A percentile compares a stretch with the other conserved stretches of the same genome.
Conservation (phyloP, 2,888 invertebrate species). For the Harpalus rubripes region DNA sequence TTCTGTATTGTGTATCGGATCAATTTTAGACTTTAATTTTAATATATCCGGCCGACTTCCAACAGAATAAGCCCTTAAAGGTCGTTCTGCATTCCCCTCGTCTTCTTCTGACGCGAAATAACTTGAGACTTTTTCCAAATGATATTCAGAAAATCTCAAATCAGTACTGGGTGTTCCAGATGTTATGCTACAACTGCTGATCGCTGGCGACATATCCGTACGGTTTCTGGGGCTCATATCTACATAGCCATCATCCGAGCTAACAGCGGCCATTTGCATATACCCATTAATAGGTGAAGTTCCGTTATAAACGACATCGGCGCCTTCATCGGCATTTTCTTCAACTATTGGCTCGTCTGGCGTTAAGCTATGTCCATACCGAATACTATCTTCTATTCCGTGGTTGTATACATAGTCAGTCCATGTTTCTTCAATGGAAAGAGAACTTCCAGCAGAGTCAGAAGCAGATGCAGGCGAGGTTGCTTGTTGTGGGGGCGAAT, state of each 20-base stretch:
- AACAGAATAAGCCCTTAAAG: conserved; percentile 91
- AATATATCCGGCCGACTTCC: conserved; percentile 87
- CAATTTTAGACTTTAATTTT: conserved; percentile 75
- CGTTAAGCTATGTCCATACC: conserved; percentile 80
- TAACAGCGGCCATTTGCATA: conserved; percentile 84
- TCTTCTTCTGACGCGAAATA: conserved; percentile 84
- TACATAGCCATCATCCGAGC: conserved; percentile 79
- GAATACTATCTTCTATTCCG: not conserved
- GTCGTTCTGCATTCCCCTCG: conserved; percentile 79
- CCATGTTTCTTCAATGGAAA: conserved; percentile 82
- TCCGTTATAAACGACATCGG: conserved; percentile 73
- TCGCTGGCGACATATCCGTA: conserved; percentile 81
- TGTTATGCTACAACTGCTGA: conserved; percentile 86
- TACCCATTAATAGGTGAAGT: conserved; percentile 75
- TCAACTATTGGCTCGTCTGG: conserved; percentile 84
- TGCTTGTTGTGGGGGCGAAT: conserved; percentile 75
- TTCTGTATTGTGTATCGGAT: conserved; percentile 71
- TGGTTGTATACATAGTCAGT: conserved; percentile 73
- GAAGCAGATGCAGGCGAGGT: conserved; percentile 80
- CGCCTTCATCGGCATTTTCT: conserved; percentile 82
- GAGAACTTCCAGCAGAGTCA: conserved; percentile 85
- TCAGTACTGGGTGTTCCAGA: conserved; percentile 92
- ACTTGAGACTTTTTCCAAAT: conserved; percentile 89
- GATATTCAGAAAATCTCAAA: conserved; percentile 87
- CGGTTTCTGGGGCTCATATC: conserved; percentile 79